These are phyloP conservation scores for Cephus pygmeus DNA, from an alignment of 2,888 invertebrate genomes.

Conservation along the genomic window DNA sequence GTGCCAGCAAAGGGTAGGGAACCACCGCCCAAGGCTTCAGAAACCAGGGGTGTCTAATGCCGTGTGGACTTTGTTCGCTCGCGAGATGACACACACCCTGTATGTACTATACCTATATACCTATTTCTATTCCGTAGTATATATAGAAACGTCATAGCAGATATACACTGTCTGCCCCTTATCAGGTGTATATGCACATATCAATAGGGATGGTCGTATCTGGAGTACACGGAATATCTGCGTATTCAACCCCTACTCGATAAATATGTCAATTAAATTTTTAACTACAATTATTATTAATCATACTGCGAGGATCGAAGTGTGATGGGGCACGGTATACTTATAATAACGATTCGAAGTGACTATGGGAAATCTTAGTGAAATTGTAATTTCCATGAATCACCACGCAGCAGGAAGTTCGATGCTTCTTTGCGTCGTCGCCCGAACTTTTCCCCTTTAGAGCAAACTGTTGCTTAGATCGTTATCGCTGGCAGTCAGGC, in stretches of 20 bases:
- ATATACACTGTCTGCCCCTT: neutral
- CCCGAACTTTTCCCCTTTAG: conserved; percentile 36
- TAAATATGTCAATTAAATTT: neutral
- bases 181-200: neutral
- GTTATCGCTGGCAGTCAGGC: conserved; percentile 46
- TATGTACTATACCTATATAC: neutral
- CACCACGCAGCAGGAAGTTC: conserved; percentile 36
- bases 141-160: neutral
- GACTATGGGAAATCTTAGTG: neutral
- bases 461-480: conserved; percentile 59
- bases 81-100: conserved; percentile 40
- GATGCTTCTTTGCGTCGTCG: conserved; percentile 38
- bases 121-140: neutral
- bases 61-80: conserved; percentile 56
- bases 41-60: conserved; percentile 57
- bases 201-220: neutral
- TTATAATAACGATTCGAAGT: neutral
- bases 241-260: neutral
- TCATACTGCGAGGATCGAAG: neutral
- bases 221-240: neutral
- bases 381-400: neutral
- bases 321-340: neutral
- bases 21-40: conserved; percentile 58
- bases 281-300: neutral
- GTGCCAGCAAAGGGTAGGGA: conserved; percentile 58